Base-by-base conservation (phyloP, 2,888 invertebrate species). In the Atethmia centrago region DNA sequence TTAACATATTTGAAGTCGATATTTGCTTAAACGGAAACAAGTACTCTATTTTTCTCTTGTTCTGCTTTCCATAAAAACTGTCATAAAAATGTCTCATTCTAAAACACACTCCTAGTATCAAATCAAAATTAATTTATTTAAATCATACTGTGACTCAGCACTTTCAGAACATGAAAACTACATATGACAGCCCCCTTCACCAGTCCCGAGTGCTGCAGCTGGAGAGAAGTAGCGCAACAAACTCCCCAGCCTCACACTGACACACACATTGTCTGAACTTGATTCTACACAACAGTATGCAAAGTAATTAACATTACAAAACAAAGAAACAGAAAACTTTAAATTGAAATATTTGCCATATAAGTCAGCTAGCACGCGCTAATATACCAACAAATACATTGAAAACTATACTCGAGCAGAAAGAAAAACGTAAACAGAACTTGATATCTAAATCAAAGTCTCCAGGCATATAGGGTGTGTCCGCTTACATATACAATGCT, bases 401-500 rank as follows among this genome's bases (percentile, higher is more conserved):
- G n/a, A n/a, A 51, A 51, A 51, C 7, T 51, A 51, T n/a, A 51
- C 10, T 51, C n/a, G n/a, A 51, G 49, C 10, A 51, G 10, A 51
- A n/a, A 51, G n/a, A 51, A 51, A 51, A 51, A 51, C 49, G n/a
- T n/a, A 51, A n/a, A 51, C 21, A 51, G 49, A n/a, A 49, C 49
- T 21, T 49, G 21, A 49, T 21, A 10, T 10, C 10, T 0, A 49
- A 49, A 49, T 49, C 49, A n/a, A 49, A 49, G 3, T 10, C 21
- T 49, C 49, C 21, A 49, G 10, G n/a, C 21, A n/a, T 49, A n/a
- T 10, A 49, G n/a, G 9, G 36, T 7, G 36, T 36, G 36, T n/a
- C 49, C 49, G n/a, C n/a, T 3, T 51, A 10, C 10, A 51, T n/a
- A n/a, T 51, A 12, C 51, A 49, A 49, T 49, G 21, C 21, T 49